These are phyloP conservation scores for Odocoileus virginianus DNA, from an alignment of 2,113 vertebrate species.

Conservation along the genomic window DNA sequence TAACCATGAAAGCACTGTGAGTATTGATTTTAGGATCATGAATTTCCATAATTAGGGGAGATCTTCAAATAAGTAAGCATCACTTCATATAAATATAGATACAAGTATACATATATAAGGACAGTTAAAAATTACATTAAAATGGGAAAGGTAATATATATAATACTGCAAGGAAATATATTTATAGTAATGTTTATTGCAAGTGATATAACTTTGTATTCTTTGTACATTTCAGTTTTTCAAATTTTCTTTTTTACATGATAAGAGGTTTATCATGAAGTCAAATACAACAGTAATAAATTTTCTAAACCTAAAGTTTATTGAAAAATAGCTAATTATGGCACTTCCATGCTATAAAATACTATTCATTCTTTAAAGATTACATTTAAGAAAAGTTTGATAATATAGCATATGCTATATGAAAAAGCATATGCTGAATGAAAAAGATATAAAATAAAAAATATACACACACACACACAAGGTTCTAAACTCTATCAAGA, in stretches of 20 bases:
- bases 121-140: background rate
- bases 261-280: background rate
- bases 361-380: background rate
- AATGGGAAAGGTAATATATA: background rate
- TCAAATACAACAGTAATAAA: background rate
- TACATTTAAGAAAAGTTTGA: background rate
- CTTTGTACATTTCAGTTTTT: background rate
- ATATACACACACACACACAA: background rate
- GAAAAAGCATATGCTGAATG: background rate
- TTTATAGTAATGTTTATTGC: background rate
- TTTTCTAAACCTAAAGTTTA: slow-evolving; percentile 25
- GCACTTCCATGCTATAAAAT: background rate
- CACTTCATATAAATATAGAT: background rate
- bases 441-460: background rate
- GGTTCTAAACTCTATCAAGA: background rate
- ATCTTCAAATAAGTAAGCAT: background rate
- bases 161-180: background rate
- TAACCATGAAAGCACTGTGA: background rate
- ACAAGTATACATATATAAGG: background rate
- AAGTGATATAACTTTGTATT: background rate
- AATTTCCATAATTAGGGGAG: background rate
- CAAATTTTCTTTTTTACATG: background rate
- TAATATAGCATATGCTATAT: background rate
- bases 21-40: background rate
- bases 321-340: background rate